Conservation (phyloP, 2,113 vertebrate species). For the Tragelaphus imberbis region DNA sequence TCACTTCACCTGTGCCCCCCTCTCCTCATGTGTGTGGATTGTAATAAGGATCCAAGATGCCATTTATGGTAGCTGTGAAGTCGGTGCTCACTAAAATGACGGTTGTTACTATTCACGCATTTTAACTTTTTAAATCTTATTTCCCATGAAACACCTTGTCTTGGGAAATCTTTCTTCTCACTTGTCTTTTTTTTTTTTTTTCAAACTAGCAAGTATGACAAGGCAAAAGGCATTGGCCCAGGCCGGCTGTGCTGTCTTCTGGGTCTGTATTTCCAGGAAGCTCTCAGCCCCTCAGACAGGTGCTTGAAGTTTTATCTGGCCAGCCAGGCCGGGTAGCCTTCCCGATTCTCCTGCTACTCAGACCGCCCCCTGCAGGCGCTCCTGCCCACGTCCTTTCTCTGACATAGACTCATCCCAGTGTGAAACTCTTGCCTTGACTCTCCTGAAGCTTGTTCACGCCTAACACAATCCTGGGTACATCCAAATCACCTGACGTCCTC, state of each 20-base stretch:
- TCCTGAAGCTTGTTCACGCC: neutral
- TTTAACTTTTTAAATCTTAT: neutral
- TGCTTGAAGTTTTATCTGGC: neutral
- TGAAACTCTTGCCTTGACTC: neutral
- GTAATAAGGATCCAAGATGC: neutral
- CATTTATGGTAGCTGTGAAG: neutral
- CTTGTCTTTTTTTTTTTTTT: neutral
- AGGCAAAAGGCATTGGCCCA: neutral
- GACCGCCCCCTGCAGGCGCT: neutral
- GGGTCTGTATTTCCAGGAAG: neutral
- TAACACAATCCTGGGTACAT: neutral
- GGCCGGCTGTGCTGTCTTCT: neutral
- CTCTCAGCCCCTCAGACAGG: neutral
- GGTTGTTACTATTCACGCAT: neutral
- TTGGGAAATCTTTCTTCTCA: neutral
- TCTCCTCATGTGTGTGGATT: neutral
- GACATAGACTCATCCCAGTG: neutral
- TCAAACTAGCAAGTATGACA: neutral
- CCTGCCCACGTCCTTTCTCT: fast-evolving
- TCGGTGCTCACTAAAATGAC: neutral
- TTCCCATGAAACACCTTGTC: neutral
- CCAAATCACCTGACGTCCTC: neutral
- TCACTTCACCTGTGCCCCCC: neutral
- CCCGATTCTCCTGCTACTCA: neutral
- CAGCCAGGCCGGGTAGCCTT: neutral